Conservation (phyloP, 2,888 invertebrate species). For the Amiota mariae region DNA sequence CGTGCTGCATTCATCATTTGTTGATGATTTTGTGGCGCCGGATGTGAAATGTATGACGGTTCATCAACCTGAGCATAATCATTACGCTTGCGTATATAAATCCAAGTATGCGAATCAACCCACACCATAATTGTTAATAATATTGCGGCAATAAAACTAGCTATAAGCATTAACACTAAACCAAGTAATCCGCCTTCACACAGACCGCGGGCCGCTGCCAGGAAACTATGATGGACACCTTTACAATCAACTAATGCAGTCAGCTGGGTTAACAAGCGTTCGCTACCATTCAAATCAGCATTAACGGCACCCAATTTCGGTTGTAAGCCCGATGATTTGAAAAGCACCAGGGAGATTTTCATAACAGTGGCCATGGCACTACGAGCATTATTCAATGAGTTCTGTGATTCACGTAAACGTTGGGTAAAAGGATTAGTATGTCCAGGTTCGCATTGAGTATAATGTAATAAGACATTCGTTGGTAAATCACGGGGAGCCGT, state of each 20-base stretch:
- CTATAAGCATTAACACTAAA: conserved; percentile 87
- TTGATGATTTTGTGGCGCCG: conserved; percentile 75
- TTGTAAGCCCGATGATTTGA: conserved; percentile 77
- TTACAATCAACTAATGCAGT: conserved; percentile 87
- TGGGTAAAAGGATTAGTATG: conserved; percentile 88
- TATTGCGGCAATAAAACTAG: conserved; percentile 89
- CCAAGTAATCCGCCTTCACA: conserved; percentile 90
- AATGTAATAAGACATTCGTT: conserved; percentile 81
- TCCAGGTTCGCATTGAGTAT: conserved; percentile 87
- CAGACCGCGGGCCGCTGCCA: conserved; percentile 84
- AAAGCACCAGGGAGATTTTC: conserved; percentile 73
- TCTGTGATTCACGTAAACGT: conserved; percentile 84
- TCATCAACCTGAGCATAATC: conserved; percentile 89
- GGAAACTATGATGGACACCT: conserved; percentile 87
- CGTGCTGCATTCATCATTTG: conserved; percentile 74
- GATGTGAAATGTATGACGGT: conserved; percentile 77
- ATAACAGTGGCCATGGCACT: conserved; percentile 74
- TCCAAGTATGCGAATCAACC: conserved; percentile 97
- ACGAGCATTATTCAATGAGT: conserved; percentile 76
- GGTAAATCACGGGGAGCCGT: conserved; percentile 77
- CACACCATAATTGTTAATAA: conserved; percentile 93
- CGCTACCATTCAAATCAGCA: conserved; percentile 85
- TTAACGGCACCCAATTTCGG: conserved; percentile 84
- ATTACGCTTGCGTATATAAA: conserved; percentile 91
- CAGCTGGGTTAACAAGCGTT: conserved; percentile 80